Evolutionary conservation across 1,140 invertebrate genomes (phyloP).

Genomic region (Harpegnathos saltator): DNA sequence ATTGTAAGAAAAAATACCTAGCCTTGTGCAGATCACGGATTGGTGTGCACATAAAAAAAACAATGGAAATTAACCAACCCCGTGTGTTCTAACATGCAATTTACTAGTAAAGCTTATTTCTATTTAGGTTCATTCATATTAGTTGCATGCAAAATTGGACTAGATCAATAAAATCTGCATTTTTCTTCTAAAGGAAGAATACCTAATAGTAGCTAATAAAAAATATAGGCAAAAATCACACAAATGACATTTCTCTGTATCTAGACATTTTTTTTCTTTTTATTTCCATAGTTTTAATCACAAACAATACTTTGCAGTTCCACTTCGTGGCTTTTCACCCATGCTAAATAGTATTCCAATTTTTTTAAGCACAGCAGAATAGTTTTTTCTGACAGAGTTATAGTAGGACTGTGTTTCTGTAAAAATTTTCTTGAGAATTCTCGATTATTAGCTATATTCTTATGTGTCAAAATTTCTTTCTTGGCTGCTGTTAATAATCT

Average conservation of each 20-base stretch:
- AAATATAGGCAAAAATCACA: background rate
- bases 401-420: conserved; percentile 81
- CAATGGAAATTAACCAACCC: too few species aligned
- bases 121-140: too few species aligned
- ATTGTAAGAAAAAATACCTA: background rate
- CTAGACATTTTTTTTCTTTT: background rate
- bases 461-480: conserved; percentile 77
- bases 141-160: too few species aligned
- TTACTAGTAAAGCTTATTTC: too few species aligned
- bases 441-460: conserved; percentile 75
- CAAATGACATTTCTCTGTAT: background rate
- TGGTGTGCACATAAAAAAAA: too few species aligned
- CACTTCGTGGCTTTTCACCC: conserved; percentile 82
- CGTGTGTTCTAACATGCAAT: too few species aligned
- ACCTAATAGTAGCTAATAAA: background rate
- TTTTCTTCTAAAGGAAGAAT: background rate
- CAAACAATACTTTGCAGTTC: background rate
- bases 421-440: conserved; percentile 87
- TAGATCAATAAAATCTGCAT: background rate
- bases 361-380: conserved; percentile 88
- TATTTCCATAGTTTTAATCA: background rate
- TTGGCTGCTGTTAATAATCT: conserved; percentile 85
- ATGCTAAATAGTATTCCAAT: conserved; percentile 90
- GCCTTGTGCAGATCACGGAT: background rate
- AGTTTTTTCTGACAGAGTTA: conserved; percentile 86